Evolutionary conservation across 2,113 vertebrate species (phyloP), one percentile per base, ranked within the genome.

Genomic region (Urocynchramus pylzowi): DNA sequence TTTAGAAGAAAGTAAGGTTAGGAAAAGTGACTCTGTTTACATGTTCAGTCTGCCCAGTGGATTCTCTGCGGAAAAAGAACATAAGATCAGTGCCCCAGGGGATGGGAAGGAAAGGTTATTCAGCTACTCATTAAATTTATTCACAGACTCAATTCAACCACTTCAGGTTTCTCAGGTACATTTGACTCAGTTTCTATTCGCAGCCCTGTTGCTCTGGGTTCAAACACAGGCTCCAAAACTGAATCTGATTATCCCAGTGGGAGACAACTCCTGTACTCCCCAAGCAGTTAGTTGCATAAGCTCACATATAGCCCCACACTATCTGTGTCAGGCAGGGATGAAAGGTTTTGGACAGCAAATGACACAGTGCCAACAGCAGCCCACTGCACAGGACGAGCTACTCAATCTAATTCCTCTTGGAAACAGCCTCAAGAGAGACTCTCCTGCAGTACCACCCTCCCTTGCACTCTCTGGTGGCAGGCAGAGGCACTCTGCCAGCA

Each of bases 271-370:
- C 50, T 42, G 20, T 50, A 80, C 63, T 93, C 87, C 57, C 41
- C 63, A 88, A 82, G 56, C 64, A 68, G 71, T 73, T 27, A 74
- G 61, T 4, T 75, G 44, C 26, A 27, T 15, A 92, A 79, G 57
- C 76, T 88, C 71, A 84, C 70, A 28, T 15, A 50, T 0, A 68
- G 68, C 69, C 86, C 60, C 71, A 73, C 33, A 19, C 84, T 41
- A n/a, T n/a, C n/a, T 56, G 61, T 78, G 83, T 79, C 80, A 89
- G 94, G 89, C 10, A 2, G 8, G 33, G 70, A 49, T 45, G 65
- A 94, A 97, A 92, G 60, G 42, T 89, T 95, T 96, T 35, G 86
- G 78, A 93, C 57, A 95, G 79, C 52, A 84, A 77, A 82, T 16
- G 33, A 88, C 85, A 94, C 45, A 57, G 65, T 77, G 87, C 59